phyloP scores from a whole-genome alignment of 2,888 invertebrate genomes.

The Pharmacophagus antenor region DNA sequence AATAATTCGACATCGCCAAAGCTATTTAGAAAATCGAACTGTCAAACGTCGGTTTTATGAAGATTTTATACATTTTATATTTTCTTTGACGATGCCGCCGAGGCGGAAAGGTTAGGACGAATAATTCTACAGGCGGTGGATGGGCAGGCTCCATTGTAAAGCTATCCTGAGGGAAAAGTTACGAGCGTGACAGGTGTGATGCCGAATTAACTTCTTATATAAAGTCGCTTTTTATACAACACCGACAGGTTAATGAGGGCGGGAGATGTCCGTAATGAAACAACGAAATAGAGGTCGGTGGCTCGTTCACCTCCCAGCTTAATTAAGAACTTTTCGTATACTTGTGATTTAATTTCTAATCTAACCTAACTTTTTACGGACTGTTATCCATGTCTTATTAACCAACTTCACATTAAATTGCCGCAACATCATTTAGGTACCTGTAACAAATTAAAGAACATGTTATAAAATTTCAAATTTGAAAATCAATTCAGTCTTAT shows the following conservation, averaged over 20 bases:
- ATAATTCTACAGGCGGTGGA: constrained; percentile 61
- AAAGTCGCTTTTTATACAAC: constrained; percentile 74
- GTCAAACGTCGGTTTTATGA: constrained; percentile 70
- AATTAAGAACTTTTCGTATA: constrained; percentile 54
- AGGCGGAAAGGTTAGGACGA: constrained; percentile 57
- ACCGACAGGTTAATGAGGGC: constrained; percentile 70
- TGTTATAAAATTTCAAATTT: background rate
- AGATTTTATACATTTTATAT: constrained; percentile 67
- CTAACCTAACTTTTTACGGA: constrained; percentile 27
- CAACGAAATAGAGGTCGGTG: constrained; percentile 44
- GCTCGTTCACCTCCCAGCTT: constrained; percentile 46
- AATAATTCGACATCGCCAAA: constrained; percentile 52
- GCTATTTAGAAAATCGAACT: constrained; percentile 66
- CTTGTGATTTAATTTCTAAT: constrained; percentile 29
- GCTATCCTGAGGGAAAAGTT: constrained; percentile 71
- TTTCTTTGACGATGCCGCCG: constrained; percentile 71
- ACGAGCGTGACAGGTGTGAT: constrained; percentile 79
- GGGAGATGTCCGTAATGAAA: constrained; percentile 69
- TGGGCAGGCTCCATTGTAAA: constrained; percentile 70
- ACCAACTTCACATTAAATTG: constrained; percentile 32
- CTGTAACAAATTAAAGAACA: constrained; percentile 39
- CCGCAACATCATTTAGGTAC: constrained; percentile 6
- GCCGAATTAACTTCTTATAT: constrained; percentile 78
- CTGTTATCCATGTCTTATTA: constrained; percentile 28
- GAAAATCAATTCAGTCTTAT: constrained; percentile 11